phyloP scores from a whole-genome alignment of 2,888 invertebrate species.

The Matsumyia berberina region DNA sequence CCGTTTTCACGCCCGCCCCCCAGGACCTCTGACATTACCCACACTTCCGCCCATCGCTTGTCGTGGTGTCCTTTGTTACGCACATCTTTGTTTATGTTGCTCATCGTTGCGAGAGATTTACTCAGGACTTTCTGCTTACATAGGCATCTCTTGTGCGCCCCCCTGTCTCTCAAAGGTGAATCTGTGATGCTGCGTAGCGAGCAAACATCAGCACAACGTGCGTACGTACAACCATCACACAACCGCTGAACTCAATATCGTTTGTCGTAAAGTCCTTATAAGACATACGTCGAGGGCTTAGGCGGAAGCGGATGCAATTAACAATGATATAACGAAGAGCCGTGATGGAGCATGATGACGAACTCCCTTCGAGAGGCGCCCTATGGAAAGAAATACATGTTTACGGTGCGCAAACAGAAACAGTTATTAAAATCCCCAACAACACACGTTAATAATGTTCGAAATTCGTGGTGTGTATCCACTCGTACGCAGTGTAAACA shows the following conservation, averaged over 20 bases:
- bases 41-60: neutral
- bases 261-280: constrained; percentile 21
- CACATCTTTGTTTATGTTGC: constrained; percentile 53
- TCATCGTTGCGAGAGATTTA: constrained; percentile 33
- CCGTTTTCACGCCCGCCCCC: constrained; percentile 19
- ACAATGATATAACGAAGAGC: constrained; percentile 49
- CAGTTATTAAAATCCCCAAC: constrained; percentile 69
- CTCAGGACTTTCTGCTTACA: constrained; percentile 58
- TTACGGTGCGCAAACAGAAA: constrained; percentile 61
- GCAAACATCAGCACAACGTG: constrained; percentile 42
- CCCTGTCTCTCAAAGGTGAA: neutral
- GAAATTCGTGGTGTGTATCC: constrained; percentile 56
- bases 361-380: neutral
- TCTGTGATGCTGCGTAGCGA: constrained; percentile 21
- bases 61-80: constrained; percentile 3
- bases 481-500: constrained; percentile 43
- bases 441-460: constrained; percentile 64
- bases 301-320: constrained; percentile 67
- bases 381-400: constrained; percentile 43
- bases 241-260: constrained; percentile 32
- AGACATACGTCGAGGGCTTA: neutral
- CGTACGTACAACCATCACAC: constrained; percentile 7
- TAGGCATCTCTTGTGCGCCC: constrained; percentile 17
- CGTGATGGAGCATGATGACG: constrained; percentile 17
- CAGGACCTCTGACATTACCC: neutral